Conservation (phyloP, 2,888 invertebrate species). For the Mycalesis mineus region DNA sequence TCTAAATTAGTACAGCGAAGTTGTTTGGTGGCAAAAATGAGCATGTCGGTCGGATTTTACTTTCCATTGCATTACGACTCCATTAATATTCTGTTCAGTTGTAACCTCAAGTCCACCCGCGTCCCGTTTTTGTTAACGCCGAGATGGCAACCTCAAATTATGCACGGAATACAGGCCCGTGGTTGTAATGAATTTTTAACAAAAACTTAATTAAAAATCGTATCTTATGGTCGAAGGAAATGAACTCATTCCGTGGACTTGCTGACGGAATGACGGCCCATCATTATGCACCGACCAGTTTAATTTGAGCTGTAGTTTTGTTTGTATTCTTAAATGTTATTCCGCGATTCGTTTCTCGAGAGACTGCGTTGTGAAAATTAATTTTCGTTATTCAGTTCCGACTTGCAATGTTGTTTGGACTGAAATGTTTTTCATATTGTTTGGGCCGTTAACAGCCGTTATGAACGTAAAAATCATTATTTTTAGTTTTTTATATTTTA, state of each 20-base stretch:
- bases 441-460: neutral
- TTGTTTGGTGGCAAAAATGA: too few species aligned
- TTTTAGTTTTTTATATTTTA: too few species aligned
- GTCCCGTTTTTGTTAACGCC: neutral
- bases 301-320: conserved; percentile 43
- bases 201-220: conserved; percentile 79
- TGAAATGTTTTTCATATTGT: neutral
- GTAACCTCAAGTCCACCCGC: neutral
- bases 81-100: too few species aligned
- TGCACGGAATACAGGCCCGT: conserved; percentile 57
- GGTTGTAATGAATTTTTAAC: conserved; percentile 75
- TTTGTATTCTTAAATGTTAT: conserved; percentile 22
- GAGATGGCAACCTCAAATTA: conserved; percentile 30
- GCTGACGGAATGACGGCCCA: conserved; percentile 52
- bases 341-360: conserved; percentile 1
- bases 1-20: too few species aligned
- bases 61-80: too few species aligned
- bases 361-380: neutral
- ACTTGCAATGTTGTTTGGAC: neutral
- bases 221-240: conserved; percentile 77
- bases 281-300: conserved; percentile 62
- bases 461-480: too few species aligned
- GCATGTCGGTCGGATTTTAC: too few species aligned
- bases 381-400: neutral
- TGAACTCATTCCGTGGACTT: conserved; percentile 75